Percentiles rank a stretch among this genome's conserved stretches.
Conservation (phyloP, 2,888 invertebrate genomes). For the Mantis religiosa region DNA sequence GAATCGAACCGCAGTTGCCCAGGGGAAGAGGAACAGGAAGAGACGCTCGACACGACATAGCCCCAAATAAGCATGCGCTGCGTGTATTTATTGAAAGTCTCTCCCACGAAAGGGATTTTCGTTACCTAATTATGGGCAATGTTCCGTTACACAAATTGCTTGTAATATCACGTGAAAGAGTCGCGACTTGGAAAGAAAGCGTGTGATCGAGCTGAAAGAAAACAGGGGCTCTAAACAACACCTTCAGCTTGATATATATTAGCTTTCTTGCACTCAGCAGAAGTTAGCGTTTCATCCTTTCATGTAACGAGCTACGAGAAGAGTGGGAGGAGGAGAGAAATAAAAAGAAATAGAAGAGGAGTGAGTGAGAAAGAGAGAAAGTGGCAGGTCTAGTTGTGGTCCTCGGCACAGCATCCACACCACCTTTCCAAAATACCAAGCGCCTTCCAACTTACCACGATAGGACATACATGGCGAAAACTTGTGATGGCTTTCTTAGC, state of each 20-base stretch:
- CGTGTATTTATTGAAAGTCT: neutral
- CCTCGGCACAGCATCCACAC: neutral
- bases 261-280: neutral
- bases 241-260: neutral
- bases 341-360: neutral
- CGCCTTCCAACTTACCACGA: neutral
- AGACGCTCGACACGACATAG: neutral
- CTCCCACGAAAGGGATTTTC: neutral
- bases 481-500: no score
- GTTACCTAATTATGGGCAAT: neutral
- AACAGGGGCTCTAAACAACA: neutral
- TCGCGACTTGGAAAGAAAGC: neutral
- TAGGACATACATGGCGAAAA: no score
- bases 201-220: neutral
- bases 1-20: neutral
- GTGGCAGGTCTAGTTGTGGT: neutral
- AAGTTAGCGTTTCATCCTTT: neutral
- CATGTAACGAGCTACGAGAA: neutral
- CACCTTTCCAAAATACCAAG: neutral
- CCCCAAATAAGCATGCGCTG: neutral
- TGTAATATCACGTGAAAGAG: neutral
- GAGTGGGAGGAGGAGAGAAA: neutral
- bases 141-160: neutral
- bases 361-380: neutral
- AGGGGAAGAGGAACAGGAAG: neutral